Evolutionary conservation across 35 echinoderm and acorn worm genomes (phyloP).

Genomic region (Apostichopus japonicus): DNA sequence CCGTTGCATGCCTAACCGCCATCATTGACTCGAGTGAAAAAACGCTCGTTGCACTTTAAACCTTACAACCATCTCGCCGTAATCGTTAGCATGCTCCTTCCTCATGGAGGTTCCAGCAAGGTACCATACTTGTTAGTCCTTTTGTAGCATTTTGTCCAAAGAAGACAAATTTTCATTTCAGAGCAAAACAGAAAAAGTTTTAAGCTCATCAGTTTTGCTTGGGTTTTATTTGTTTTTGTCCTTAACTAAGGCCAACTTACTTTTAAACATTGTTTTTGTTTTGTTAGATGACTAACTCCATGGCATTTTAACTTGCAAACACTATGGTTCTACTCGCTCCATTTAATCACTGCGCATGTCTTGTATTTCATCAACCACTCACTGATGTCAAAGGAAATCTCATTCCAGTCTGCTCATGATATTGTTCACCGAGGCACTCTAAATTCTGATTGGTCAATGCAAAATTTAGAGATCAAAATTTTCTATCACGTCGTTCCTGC

Average conservation of each 20-base stretch:
- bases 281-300: neutral
- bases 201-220: neutral
- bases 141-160: no score
- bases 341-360: neutral
- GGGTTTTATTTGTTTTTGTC: neutral
- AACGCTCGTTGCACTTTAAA: neutral
- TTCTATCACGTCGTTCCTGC: no score
- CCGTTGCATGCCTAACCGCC: slow-evolving; percentile 31
- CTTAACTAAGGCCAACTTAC: no score
- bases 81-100: no score
- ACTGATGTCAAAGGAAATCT: neutral
- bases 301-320: neutral
- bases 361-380: neutral
- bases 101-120: no score
- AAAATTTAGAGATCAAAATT: no score
- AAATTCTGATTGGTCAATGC: no score
- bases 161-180: no score
- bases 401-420: no score
- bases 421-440: no score
- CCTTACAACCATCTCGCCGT: no score
- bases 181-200: neutral
- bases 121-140: no score
- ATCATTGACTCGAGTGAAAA: slow-evolving; percentile 9
- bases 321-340: neutral
- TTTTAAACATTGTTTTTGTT: neutral